These are phyloP conservation scores for Hoplodrina ambigua DNA, from an alignment of 2,888 invertebrate species.

Conservation along the genomic window DNA sequence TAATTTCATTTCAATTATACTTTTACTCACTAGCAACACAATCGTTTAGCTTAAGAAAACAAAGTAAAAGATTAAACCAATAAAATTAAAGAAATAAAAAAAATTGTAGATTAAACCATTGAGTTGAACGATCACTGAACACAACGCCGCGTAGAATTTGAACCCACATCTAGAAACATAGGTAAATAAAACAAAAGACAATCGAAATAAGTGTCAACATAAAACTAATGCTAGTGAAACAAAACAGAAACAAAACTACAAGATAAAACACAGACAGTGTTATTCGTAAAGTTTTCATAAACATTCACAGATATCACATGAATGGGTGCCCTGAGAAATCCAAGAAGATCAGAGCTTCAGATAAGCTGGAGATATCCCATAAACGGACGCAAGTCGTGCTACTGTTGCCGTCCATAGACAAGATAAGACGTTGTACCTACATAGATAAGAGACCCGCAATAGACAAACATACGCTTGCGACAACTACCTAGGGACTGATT, in stretches of 20 bases:
- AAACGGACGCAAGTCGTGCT: slow-evolving; percentile 68
- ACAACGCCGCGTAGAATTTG: neutral
- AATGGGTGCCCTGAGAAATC: slow-evolving; percentile 65
- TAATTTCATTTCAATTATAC: too few species aligned
- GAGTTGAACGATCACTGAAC: neutral
- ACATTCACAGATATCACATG: slow-evolving; percentile 56
- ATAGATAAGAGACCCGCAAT: slow-evolving; percentile 65
- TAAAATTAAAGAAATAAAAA: neutral
- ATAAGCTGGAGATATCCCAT: slow-evolving; percentile 68
- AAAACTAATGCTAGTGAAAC: slow-evolving; percentile 2
- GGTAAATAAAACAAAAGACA: neutral
- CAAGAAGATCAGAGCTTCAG: slow-evolving; percentile 62
- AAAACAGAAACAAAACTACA: slow-evolving; percentile 35
- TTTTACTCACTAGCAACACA: neutral
- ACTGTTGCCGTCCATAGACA: slow-evolving; percentile 68
- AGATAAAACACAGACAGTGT: slow-evolving; percentile 41
- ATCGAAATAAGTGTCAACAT: neutral
- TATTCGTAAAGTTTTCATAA: slow-evolving; percentile 45
- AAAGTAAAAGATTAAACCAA: neutral
- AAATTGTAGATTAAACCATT: neutral
- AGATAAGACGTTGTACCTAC: slow-evolving; percentile 66
- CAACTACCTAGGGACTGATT: slow-evolving; percentile 27
- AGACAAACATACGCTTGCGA: slow-evolving; percentile 45
- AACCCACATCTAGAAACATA: neutral
- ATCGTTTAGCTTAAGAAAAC: neutral